A percentile compares a stretch with the other conserved stretches of the same genome.
These are phyloP conservation scores for Serranus cabrilla DNA, from an alignment of 2,797 vertebrate genomes.

Conservation along the genomic window DNA sequence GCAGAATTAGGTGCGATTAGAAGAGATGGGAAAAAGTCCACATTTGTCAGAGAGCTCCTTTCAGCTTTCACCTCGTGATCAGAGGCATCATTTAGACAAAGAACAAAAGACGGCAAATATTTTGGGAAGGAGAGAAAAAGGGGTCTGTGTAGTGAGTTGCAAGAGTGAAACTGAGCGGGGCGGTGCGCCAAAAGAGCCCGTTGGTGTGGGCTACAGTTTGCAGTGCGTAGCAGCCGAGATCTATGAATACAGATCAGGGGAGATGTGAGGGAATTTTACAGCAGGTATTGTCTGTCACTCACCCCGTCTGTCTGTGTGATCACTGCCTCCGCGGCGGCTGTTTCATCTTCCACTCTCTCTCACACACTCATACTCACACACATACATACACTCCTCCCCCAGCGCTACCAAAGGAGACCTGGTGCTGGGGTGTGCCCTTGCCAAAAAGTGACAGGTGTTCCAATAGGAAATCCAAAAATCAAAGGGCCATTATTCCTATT, in stretches of 20 bases:
- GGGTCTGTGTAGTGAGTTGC: slow-evolving; percentile 67
- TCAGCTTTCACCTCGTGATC: slow-evolving; percentile 76
- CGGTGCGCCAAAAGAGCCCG: slow-evolving; percentile 77
- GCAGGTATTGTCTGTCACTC: slow-evolving; percentile 89
- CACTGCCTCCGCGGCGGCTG: slow-evolving; percentile 83
- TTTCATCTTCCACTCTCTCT: slow-evolving; percentile 81
- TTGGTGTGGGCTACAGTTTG: slow-evolving; percentile 82
- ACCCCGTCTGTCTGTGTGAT: slow-evolving; percentile 87
- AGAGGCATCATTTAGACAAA: slow-evolving; percentile 82
- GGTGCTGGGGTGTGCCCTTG: slow-evolving; percentile 81
- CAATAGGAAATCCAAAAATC: slow-evolving; percentile 84
- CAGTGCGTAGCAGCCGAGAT: slow-evolving; percentile 82
- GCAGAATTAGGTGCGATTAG: slow-evolving; percentile 74
- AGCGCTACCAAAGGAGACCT: slow-evolving; percentile 70
- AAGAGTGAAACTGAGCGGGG: slow-evolving; percentile 79
- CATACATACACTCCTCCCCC: slow-evolving; percentile 60
- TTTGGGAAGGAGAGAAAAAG: slow-evolving; percentile 69
- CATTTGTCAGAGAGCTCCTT: slow-evolving; percentile 72
- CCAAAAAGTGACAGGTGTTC: slow-evolving; percentile 87
- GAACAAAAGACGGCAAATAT: slow-evolving; percentile 83
- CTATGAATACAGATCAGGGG: slow-evolving; percentile 88
- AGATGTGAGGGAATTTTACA: slow-evolving; percentile 90
- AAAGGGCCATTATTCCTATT: slow-evolving; percentile 83
- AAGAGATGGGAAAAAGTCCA: slow-evolving; percentile 58
- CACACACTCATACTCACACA: slow-evolving; percentile 54